phyloP scores from a whole-genome alignment of 2,113 vertebrate genomes.

The Fulica atra region DNA sequence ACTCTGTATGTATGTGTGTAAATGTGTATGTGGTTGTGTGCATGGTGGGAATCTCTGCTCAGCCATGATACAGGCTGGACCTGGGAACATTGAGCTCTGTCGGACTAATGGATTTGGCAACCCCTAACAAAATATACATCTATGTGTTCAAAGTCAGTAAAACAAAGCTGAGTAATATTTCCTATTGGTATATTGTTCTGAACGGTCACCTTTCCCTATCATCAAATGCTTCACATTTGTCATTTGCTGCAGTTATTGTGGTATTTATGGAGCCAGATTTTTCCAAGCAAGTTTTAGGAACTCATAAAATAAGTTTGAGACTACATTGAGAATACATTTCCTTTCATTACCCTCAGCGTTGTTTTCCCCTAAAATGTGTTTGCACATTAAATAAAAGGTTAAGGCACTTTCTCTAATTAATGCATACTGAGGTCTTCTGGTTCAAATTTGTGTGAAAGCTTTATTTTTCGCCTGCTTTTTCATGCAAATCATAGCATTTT shows the following conservation, averaged over 20 bases:
- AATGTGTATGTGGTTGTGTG: not conserved
- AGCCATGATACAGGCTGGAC: accelerated
- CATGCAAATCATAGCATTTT: not conserved
- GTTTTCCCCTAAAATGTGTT: not conserved
- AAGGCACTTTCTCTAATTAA: not conserved
- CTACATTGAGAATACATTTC: not conserved
- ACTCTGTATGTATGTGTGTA: accelerated
- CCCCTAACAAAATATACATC: not conserved
- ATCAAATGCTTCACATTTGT: not conserved
- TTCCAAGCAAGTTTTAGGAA: not conserved
- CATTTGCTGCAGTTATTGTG: not conserved
- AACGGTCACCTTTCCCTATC: not conserved
- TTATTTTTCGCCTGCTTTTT: not conserved
- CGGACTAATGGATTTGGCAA: not conserved
- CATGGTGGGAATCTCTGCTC: not conserved
- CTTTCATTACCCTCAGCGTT: not conserved
- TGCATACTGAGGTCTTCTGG: not conserved
- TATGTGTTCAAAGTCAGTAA: not conserved
- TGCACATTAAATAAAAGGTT: not conserved
- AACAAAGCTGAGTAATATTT: not conserved
- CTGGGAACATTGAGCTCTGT: not conserved
- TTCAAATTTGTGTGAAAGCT: not conserved
- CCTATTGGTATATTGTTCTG: not conserved
- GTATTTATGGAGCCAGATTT: not conserved
- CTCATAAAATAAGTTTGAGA: not conserved